Evolutionary conservation across 2,113 vertebrate genomes (phyloP), one percentile per base, ranked within the genome.

Genomic region (Porphyrio hochstetteri): DNA sequence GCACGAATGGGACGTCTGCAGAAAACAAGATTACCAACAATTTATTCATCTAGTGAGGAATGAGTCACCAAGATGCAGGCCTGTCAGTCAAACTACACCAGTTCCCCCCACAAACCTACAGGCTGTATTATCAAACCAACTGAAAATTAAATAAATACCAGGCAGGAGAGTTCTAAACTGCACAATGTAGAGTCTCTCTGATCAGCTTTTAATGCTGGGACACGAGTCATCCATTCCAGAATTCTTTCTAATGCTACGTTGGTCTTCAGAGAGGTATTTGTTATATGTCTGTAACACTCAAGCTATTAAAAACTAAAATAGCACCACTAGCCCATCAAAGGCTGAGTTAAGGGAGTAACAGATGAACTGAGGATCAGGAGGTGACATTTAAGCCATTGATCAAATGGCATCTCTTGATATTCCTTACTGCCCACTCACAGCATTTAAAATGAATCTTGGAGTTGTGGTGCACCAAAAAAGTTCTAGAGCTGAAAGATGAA

Each of bases 1-100:
- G 96, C 99, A 99, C 16, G 99, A 99, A 96, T 99, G 98, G 76
- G 99, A 99, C 2, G 99, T 99, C 99, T 99, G 98, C 44, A 95
- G 86, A 97, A 31, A 92, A 69, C 90, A 61, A 96, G 76, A 92
- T 52, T 82, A 70, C 57, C 74, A 94, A 35, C 24, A 60, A 6
- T 33, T 86, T 50, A 72, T 74, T 76, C 31, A 36, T 0, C 33
- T 20, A 44, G 53, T 1, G 6, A 74, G 36, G n/a, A 38, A 70
- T 77, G 63, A 65, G 24, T 52, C 44, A 91, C 40, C 57, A 52
- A 80, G 67, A 25, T 46, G 50, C 40, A 92, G 63, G 21, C 81
- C 18, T 48, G 56, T 12, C 16, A 63, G 57, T 69, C 44, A 88
- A 79, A 53, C 13, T 1, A 28, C 1, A 16, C 48, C 46, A 18